Evolutionary conservation across 1,140 invertebrate genomes (phyloP), one percentile per base, ranked within the genome.

Genomic region (Diorhabda elongata): DNA sequence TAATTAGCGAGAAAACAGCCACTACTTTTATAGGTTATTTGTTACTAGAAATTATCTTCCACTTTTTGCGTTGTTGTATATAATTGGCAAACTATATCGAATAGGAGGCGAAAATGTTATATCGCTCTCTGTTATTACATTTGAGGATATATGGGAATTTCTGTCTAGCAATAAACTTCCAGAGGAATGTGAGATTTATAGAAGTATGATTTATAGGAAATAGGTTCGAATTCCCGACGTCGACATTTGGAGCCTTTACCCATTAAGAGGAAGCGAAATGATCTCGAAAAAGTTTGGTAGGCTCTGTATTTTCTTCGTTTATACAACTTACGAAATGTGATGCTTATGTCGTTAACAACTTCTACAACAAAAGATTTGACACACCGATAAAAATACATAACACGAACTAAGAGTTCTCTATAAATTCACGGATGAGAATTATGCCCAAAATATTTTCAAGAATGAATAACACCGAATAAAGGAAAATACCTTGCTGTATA

Each of bases 171-270:
- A 73, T 73, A 73, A 71, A 73, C 72, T 67, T 70, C 67, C 67
- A 71, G 64, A 61, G 67, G 69, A 69, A 73, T 70, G 69, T 71
- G 64, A 71, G 72, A 73, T 73, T 73, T 73, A 73, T 71, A 69
- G 69, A 71, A 67, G 67, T 71, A 73, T 73, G 72, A 73, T 73
- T 73, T 73, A 73, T 71, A 58, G 56, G 11, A 7, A 9, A 58
- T 42, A 2, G 26, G n/a, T 64, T 59, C 47, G 58, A 58, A 26
- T 42, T 26, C n/a, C 42, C 57, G 47, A 60, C 58, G 68, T 42
- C 26, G 52, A 65, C 44, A 64, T 69, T 56, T 64, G 58, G 56
- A 69, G 68, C 68, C 60, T 43, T 42, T 69, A 61, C 44, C 58
- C 68, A 64, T 64, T 69, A 58, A 69, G 62, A 68, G 62, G 62